These are phyloP conservation scores for Diplolepis rosae DNA, from an alignment of 2,888 invertebrate species.

Conservation along the genomic window DNA sequence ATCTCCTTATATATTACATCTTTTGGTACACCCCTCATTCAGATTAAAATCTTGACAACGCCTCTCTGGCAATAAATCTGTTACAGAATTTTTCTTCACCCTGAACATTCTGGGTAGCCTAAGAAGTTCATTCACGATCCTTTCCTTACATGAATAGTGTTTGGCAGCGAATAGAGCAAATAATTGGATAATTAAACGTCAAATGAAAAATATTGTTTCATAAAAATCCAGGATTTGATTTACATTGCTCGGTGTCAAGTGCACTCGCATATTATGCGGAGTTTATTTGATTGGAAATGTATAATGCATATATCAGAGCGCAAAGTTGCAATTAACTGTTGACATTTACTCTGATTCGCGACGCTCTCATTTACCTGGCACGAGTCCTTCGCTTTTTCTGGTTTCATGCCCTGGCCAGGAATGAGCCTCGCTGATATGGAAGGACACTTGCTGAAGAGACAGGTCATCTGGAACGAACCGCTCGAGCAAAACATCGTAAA, in stretches of 20 bases:
- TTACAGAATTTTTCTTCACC: slow-evolving; percentile 12
- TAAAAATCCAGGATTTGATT: neutral
- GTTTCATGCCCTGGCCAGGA: neutral
- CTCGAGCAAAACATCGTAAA: neutral
- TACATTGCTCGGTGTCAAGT: neutral
- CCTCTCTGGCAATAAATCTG: slow-evolving; percentile 24
- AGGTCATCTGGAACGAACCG: neutral
- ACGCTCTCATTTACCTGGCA: neutral
- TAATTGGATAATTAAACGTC: slow-evolving; percentile 4
- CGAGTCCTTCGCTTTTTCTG: neutral
- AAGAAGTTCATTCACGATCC: slow-evolving; percentile 19
- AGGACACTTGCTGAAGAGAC: neutral
- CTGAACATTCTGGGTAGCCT: slow-evolving; percentile 13
- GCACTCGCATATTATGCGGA: neutral
- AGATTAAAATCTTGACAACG: slow-evolving; percentile 25
- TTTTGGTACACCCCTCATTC: slow-evolving; percentile 2
- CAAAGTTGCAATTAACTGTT: neutral
- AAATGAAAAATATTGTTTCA: neutral
- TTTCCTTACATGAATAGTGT: neutral
- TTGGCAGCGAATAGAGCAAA: neutral
- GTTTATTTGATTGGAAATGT: neutral
- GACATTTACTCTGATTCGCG: neutral
- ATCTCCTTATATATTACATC: slow-evolving; percentile 16
- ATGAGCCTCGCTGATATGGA: neutral
- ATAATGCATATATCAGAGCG: neutral